These are phyloP conservation scores for Chamaetylas fuelleborni DNA, from an alignment of 2,113 vertebrate genomes.

Conservation along the genomic window DNA sequence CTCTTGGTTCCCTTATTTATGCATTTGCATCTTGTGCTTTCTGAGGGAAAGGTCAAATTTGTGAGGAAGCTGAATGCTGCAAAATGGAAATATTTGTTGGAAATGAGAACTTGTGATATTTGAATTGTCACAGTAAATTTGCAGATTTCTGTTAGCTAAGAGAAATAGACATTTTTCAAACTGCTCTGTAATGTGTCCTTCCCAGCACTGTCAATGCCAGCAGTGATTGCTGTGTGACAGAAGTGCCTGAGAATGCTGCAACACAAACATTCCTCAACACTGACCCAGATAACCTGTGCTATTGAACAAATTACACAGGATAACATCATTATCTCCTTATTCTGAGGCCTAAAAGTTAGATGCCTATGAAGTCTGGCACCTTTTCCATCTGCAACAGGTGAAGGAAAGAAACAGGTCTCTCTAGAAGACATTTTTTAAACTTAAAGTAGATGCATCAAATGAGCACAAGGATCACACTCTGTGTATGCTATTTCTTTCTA, in stretches of 20 bases:
- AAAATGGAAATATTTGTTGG: constrained; percentile 36
- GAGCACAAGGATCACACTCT: not conserved
- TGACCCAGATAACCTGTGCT: constrained; percentile 48
- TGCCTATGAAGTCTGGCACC: not conserved
- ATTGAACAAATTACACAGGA: not conserved
- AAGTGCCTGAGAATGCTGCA: not conserved
- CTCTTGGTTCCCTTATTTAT: not conserved
- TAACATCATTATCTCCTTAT: constrained; percentile 27
- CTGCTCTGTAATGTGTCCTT: constrained; percentile 3
- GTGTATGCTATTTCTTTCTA: not conserved
- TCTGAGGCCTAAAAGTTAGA: not conserved
- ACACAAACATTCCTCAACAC: not conserved
- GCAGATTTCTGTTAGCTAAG: not conserved
- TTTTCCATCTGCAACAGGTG: not conserved
- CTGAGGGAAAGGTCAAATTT: constrained; percentile 20
- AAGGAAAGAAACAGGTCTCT: not conserved
- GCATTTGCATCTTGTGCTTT: not conserved
- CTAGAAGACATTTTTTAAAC: not conserved
- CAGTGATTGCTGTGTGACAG: not conserved
- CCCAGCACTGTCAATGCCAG: constrained; percentile 1
- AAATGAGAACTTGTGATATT: not conserved
- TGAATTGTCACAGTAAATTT: constrained; percentile 41
- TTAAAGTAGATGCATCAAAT: constrained; percentile 9
- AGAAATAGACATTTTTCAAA: constrained; percentile 14
- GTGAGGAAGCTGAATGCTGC: not conserved